Percentiles rank a stretch among this genome's conserved stretches.
These are phyloP conservation scores for Atopsyche davidsoni DNA, from an alignment of 1,140 invertebrate genomes.

Conservation along the genomic window DNA sequence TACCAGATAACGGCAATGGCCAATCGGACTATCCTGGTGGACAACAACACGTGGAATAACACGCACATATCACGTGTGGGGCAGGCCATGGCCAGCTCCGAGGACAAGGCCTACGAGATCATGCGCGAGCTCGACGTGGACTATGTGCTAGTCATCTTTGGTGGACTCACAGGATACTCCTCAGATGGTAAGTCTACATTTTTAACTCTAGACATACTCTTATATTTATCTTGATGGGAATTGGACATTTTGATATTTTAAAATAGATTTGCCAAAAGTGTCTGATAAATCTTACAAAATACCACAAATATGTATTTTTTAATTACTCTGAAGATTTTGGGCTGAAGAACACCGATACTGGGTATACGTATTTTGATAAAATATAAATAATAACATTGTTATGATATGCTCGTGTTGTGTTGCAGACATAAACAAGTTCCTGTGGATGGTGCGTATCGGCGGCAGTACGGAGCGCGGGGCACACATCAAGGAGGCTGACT, in stretches of 20 bases:
- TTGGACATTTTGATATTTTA: no score
- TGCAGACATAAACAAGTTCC: slow-evolving; percentile 93
- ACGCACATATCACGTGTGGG: slow-evolving; percentile 96
- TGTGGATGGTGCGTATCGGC: slow-evolving; percentile 99
- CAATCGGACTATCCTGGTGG: slow-evolving; percentile 96
- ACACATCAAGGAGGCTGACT: slow-evolving; percentile 94
- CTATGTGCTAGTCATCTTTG: slow-evolving; percentile 97
- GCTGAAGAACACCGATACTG: no score
- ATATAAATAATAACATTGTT: neutral
- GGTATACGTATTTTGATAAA: neutral
- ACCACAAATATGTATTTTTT: no score
- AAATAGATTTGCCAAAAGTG: no score
- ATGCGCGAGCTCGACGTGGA: slow-evolving; percentile 96
- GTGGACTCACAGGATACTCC: slow-evolving; percentile 95
- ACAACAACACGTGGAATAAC: slow-evolving; percentile 99
- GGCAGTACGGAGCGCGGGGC: slow-evolving; percentile 90
- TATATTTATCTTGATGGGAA: no score
- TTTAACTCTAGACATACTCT: neutral
- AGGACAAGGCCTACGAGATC: slow-evolving; percentile 95
- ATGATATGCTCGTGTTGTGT: neutral
- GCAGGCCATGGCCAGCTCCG: slow-evolving; percentile 94
- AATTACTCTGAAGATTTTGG: no score
- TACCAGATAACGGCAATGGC: slow-evolving; percentile 99
- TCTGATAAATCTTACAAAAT: no score
- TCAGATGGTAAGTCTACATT: slow-evolving; percentile 72